phyloP scores from a whole-genome alignment of 1,140 invertebrate species.

The Triops longicaudatus region DNA sequence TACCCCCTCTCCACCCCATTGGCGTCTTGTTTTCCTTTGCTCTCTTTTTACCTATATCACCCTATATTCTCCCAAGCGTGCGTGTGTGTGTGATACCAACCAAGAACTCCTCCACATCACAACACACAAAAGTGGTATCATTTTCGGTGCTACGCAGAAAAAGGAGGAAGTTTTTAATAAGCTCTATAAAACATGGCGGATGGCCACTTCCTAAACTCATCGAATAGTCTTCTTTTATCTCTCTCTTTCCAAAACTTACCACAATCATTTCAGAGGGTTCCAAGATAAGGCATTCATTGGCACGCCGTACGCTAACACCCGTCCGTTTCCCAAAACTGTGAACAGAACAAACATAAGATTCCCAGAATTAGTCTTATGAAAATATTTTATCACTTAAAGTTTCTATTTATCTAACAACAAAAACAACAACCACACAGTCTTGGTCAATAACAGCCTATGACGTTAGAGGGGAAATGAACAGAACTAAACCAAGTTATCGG shows the following conservation, averaged over 20 bases:
- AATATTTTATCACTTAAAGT: constrained; percentile 18
- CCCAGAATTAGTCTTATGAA: neutral
- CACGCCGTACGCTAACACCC: constrained; percentile 51
- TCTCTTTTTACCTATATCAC: constrained; percentile 5
- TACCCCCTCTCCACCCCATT: too few relatives aligned
- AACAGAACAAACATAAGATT: constrained; percentile 42
- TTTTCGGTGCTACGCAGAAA: neutral
- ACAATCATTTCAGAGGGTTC: constrained; percentile 84
- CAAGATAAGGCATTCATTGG: constrained; percentile 75
- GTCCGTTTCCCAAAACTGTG: constrained; percentile 72
- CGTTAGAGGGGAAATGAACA: neutral
- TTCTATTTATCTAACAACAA: constrained; percentile 23
- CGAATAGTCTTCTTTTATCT: neutral
- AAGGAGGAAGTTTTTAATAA: neutral
- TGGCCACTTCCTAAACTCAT: too few relatives aligned
- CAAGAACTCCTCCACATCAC: neutral
- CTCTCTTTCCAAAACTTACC: constrained; percentile 44
- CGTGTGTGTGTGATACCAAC: neutral
- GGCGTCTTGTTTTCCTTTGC: neutral
- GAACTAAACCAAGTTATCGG: neutral
- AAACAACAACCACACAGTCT: neutral
- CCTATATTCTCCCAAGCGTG: neutral
- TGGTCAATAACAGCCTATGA: too few relatives aligned
- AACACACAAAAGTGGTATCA: neutral
- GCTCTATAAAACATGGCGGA: neutral